Base-by-base conservation (phyloP, 2,797 vertebrate genomes). In the Okamejei kenojei region DNA sequence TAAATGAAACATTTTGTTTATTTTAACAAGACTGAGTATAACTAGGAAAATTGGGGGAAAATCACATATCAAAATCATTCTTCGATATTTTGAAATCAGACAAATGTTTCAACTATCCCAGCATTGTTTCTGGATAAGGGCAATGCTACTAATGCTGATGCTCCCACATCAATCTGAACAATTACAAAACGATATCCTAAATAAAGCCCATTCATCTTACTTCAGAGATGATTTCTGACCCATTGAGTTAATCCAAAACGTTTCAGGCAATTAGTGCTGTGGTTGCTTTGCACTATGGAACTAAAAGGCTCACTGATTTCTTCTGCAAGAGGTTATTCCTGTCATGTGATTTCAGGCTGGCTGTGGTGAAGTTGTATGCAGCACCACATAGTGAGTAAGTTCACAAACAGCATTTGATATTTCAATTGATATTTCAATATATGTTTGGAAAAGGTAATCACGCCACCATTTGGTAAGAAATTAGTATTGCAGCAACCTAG, bases 381-480 rank as follows among this genome's bases (percentile, higher is more conserved):
- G 61, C 84, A 88, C 29, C 61, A 35, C n/a, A 88, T 13, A 88
- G 84, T 88, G 84, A 68, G 26, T 63, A 68, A 29, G 19, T 5
- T 68, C 11, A 19, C 8, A 21, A 19, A 81, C 21, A 13, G 58
- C 11, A 7, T 11, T 15, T 13, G 54, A 63, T 5, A 35, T 6
- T n/a, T 88, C 84, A 65, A 26, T 15, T 13, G 54, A 63, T 5
- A 35, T 6, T n/a, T 88, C 84, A 65, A 26, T 88, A 65, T 88
- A 80, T 35, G 21, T 80, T 80, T 45, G 2, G 21, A 65, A 61
- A 63, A n/a, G 61, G 17, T 32, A 13, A 86, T 32, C 61, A 88
- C 84, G 32, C 58, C 84, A 88, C 61, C 58, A 32, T n/a, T 88
- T 63, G 84, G 58, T 32, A 88, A 88, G 84, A 88, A 65, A 63